Base-by-base conservation (phyloP, 2,113 vertebrate species). In the Gymnogyps californianus region DNA sequence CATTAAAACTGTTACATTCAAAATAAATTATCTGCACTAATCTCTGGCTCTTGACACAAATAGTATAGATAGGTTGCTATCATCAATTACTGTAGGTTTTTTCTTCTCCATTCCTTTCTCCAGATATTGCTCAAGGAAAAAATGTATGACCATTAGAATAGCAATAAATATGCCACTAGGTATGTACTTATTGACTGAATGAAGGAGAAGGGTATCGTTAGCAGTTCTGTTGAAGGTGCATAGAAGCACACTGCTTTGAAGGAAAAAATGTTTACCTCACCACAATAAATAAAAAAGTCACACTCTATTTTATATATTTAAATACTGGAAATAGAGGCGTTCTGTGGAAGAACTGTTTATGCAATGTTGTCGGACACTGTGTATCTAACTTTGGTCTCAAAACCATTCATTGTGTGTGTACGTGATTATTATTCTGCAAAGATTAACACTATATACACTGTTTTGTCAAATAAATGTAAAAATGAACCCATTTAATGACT, bases 231-330 rank as follows among this genome's bases (percentile, higher is more conserved):
- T 72, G 89, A 77, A 80, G 94, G 61, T 70, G 70, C 49, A 7
- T 25, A 24, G 74, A 61, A 89, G 54, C 84, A 47, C 61, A 5
- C 36, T 64, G n/a, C 78, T 95, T 76, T 42, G 71, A 66, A 94
- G 64, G 87, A 87, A 89, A 49, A 87, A 87, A 72, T 55, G 55
- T 93, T 97, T 96, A 96, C 95, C 88, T 95, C 92, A 65, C 86
- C 58, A 77, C 70, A 42, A 76, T 46, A 61, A 93, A 71, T 74
- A 49, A 61, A 71, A 72, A 67, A 76, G 26, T 34, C 38, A 14
- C 89, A 31, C 7, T 58, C 58, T 76, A 2, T 87, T 87, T 92
- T 89, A 16, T 87, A 11, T 89, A 10, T 94, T 95, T 95, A 80
- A 71, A 54, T 93, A 88, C 93, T 96, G 95, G 84, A 96, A 93